phyloP scores from a whole-genome alignment of 2,797 vertebrate genomes.

The Hypotaenidia okinawae region DNA sequence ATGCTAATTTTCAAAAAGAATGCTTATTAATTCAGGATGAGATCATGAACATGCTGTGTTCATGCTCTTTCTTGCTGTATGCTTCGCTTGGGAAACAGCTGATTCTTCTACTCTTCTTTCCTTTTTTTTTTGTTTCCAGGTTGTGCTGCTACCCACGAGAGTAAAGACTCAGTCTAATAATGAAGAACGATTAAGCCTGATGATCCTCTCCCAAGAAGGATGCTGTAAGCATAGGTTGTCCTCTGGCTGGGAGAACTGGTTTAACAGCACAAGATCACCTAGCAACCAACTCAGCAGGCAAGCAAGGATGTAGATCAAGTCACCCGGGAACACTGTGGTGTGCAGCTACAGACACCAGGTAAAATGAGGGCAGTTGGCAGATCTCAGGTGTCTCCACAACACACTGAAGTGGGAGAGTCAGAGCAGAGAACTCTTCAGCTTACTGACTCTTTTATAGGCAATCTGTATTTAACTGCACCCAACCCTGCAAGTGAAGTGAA shows the following conservation, averaged over 20 bases:
- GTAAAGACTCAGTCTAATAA: background rate
- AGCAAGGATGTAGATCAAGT: background rate
- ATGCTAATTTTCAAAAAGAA: background rate
- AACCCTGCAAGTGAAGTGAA: background rate
- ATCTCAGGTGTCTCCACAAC: background rate
- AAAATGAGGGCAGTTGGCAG: background rate
- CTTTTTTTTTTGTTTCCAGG: background rate
- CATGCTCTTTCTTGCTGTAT: background rate
- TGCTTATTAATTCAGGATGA: background rate
- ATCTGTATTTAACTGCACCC: background rate
- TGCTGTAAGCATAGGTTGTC: background rate
- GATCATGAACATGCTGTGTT: accelerated
- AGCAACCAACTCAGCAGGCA: background rate
- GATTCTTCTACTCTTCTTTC: background rate
- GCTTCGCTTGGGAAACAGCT: background rate
- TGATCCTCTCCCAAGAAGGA: background rate
- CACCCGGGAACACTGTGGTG: accelerated
- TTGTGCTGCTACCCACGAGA: background rate
- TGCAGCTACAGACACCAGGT: accelerated
- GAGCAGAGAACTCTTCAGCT: background rate
- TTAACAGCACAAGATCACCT: background rate
- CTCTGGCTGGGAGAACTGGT: background rate
- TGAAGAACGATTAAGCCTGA: background rate
- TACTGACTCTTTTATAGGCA: background rate
- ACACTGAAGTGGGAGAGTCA: background rate